phyloP scores from a whole-genome alignment of 2,113 vertebrate species.

The Halcyon malimbica region DNA sequence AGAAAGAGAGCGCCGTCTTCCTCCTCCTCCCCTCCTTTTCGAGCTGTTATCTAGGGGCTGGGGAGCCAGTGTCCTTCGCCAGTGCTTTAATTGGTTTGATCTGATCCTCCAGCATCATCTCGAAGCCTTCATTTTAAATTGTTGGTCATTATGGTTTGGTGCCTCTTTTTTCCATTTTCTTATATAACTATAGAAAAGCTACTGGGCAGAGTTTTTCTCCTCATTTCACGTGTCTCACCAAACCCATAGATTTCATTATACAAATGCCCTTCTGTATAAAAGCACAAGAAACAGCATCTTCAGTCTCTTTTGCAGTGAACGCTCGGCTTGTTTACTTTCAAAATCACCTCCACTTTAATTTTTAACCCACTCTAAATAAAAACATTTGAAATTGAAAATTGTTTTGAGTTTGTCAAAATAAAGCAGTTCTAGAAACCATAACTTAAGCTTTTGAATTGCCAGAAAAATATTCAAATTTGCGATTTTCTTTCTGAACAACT shows the following conservation, averaged over 20 bases:
- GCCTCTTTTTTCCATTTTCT: neutral
- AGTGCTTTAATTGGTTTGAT: constrained; percentile 19
- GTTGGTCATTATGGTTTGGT: neutral
- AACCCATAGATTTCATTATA: neutral
- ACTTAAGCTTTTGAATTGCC: neutral
- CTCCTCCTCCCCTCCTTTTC: neutral
- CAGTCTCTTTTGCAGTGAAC: neutral
- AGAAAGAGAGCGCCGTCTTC: neutral
- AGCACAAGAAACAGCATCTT: neutral
- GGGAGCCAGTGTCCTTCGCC: neutral
- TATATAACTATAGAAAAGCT: neutral
- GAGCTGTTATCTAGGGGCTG: neutral
- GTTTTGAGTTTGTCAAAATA: neutral
- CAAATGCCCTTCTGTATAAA: neutral
- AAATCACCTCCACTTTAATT: neutral
- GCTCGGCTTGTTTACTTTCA: neutral
- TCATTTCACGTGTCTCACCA: neutral
- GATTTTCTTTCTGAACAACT: neutral
- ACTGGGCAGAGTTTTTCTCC: neutral
- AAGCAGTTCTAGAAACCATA: neutral
- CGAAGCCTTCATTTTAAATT: neutral
- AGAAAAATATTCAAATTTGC: neutral
- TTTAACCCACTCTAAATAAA: neutral
- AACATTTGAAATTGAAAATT: neutral
- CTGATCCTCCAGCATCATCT: neutral